Percentiles rank a stretch among this genome's conserved stretches.
phyloP scores from a whole-genome alignment of 2,888 invertebrate genomes.

The Lycaena phlaeas region DNA sequence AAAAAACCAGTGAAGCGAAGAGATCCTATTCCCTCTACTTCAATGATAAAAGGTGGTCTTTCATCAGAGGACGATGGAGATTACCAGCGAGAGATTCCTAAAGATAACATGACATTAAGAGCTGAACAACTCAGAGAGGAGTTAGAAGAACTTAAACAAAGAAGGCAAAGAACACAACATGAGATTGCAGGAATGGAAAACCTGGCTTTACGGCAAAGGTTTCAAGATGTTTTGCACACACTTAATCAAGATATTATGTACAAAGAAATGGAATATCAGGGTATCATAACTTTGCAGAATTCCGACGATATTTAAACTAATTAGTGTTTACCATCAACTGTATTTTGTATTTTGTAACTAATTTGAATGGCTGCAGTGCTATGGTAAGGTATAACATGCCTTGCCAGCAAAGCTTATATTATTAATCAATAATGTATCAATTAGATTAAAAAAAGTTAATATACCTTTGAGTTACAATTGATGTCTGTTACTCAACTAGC shows the following conservation, averaged over 20 bases:
- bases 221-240: constrained; percentile 86
- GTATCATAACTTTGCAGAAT: constrained; percentile 7
- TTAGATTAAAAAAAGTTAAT: too few relatives aligned
- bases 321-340: neutral
- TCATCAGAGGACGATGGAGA: constrained; percentile 11
- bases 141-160: constrained; percentile 81
- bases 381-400: too few relatives aligned
- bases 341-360: neutral
- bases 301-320: constrained; percentile 7
- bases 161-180: constrained; percentile 84
- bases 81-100: constrained; percentile 24
- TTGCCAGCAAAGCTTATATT: too few relatives aligned
- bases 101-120: constrained; percentile 73
- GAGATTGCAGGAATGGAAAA: constrained; percentile 91
- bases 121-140: constrained; percentile 83
- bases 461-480: too few relatives aligned
- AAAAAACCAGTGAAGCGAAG: neutral
- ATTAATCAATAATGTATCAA: too few relatives aligned
- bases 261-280: constrained; percentile 79
- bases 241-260: constrained; percentile 85
- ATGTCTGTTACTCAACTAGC: too few relatives aligned
- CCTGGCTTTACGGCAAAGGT: constrained; percentile 86
- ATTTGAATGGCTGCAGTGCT: neutral
- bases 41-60: constrained; percentile 1
- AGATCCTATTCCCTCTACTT: constrained; percentile 3